Conservation (phyloP, 2,113 vertebrate species). For the Crypturellus undulatus region DNA sequence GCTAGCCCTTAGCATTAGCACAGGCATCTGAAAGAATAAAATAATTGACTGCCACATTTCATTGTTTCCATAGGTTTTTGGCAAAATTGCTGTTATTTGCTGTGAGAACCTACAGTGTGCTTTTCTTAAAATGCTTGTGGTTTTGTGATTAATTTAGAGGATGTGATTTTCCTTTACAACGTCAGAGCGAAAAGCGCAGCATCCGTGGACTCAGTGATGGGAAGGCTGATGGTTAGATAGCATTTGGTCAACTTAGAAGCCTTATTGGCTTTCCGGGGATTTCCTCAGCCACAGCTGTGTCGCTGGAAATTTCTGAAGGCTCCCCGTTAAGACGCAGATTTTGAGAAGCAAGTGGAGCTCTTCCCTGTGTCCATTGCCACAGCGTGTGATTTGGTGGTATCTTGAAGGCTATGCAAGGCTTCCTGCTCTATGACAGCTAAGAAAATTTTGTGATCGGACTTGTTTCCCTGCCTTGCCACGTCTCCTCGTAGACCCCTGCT, state of each 20-base stretch:
- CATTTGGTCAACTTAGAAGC: background rate
- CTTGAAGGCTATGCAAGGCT: no score
- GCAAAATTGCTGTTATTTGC: background rate
- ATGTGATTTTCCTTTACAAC: background rate
- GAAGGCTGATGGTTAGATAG: background rate
- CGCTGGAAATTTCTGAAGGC: background rate
- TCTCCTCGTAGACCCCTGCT: no score
- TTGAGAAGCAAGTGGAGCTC: background rate
- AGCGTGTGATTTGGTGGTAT: no score
- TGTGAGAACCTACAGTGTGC: background rate
- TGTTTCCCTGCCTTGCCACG: no score
- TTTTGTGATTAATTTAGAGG: background rate
- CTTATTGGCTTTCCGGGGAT: background rate
- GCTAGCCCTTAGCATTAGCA: background rate
- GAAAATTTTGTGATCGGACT: no score
- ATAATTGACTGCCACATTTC: background rate
- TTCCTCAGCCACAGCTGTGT: background rate
- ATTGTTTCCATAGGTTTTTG: background rate
- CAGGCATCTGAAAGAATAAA: background rate
- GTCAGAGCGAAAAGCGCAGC: no score
- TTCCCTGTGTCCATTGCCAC: background rate
- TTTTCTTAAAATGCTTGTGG: background rate
- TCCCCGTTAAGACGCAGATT: background rate
- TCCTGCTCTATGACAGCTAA: no score
- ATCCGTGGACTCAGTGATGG: background rate